Percentiles rank a stretch among this genome's conserved stretches.
Evolutionary conservation across 2,888 invertebrate genomes (phyloP).

Genomic region (Parascotia fuliginaria): DNA sequence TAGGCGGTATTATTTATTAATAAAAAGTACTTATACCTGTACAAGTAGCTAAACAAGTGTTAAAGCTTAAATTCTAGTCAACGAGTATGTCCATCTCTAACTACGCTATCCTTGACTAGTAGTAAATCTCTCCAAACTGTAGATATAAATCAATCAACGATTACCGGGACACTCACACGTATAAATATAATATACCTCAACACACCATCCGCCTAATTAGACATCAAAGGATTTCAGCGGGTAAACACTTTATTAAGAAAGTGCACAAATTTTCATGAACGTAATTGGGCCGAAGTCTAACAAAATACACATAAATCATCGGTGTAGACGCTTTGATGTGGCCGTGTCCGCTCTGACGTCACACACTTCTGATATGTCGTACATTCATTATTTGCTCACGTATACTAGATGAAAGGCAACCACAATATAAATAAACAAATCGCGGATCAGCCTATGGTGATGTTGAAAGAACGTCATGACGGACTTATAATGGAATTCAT

Average conservation of each 20-base stretch:
- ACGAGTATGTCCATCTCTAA: constrained; percentile 22
- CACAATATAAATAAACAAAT: constrained; percentile 83
- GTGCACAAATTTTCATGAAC: constrained; percentile 76
- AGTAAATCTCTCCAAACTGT: constrained; percentile 38
- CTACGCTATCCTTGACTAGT: constrained; percentile 36
- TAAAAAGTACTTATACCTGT: not conserved
- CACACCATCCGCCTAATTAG: constrained; percentile 69
- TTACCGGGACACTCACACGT: constrained; percentile 50
- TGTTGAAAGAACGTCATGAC: constrained; percentile 69
- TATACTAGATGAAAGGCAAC: constrained; percentile 82
- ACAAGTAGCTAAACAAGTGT: not conserved
- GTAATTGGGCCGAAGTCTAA: constrained; percentile 78
- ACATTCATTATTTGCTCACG: constrained; percentile 84
- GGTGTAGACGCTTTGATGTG: constrained; percentile 76
- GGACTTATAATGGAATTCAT: constrained; percentile 72
- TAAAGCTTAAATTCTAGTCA: constrained; percentile 14
- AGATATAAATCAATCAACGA: constrained; percentile 70
- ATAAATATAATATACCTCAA: constrained; percentile 48
- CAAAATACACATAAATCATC: constrained; percentile 82
- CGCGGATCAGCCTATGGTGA: constrained; percentile 66
- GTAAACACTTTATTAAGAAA: constrained; percentile 77
- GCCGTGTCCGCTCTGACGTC: constrained; percentile 80
- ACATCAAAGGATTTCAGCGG: constrained; percentile 75
- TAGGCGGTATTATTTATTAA: constrained; percentile 3
- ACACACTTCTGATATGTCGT: constrained; percentile 71